Percentiles rank a stretch among this genome's conserved stretches.
These are phyloP conservation scores for Xiphophorus maculatus DNA, from an alignment of 2,113 vertebrate genomes.

Conservation along the genomic window DNA sequence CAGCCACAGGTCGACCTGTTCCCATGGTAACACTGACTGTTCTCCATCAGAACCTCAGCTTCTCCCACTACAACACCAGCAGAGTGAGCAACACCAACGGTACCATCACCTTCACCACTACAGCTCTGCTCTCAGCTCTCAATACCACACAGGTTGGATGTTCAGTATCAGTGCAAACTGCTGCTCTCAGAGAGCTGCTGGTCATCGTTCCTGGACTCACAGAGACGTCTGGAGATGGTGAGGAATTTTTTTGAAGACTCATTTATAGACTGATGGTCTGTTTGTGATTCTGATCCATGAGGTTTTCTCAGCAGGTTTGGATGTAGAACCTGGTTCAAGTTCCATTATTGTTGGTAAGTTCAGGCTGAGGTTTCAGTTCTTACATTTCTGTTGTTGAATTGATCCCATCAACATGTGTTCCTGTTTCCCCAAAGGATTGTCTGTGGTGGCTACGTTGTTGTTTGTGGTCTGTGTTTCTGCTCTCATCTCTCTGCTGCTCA, in stretches of 20 bases:
- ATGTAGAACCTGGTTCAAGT: neutral
- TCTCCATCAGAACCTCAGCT: neutral
- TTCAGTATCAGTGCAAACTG: constrained; percentile 1
- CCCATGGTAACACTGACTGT: constrained; percentile 30
- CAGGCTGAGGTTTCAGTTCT: neutral
- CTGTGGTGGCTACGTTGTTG: too few relatives aligned
- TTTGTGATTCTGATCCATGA: neutral
- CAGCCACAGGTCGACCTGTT: constrained; percentile 52
- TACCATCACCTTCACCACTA: constrained; percentile 35
- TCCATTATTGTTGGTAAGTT: neutral
- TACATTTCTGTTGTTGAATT: too few relatives aligned
- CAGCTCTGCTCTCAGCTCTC: neutral
- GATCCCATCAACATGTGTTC: neutral
- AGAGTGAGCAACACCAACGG: constrained; percentile 25
- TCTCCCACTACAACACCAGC: neutral
- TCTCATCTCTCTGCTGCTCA: too few relatives aligned
- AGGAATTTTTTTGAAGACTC: neutral
- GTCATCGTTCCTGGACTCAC: too few relatives aligned
- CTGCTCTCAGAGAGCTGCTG: neutral
- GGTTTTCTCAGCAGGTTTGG: neutral
- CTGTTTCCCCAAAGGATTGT: too few relatives aligned
- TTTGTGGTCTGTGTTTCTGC: too few relatives aligned
- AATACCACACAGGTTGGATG: constrained; percentile 14
- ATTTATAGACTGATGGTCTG: constrained; percentile 4
- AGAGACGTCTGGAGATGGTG: neutral